Conservation (phyloP, 2,888 invertebrate genomes). For the Eupelmus urozonus region DNA sequence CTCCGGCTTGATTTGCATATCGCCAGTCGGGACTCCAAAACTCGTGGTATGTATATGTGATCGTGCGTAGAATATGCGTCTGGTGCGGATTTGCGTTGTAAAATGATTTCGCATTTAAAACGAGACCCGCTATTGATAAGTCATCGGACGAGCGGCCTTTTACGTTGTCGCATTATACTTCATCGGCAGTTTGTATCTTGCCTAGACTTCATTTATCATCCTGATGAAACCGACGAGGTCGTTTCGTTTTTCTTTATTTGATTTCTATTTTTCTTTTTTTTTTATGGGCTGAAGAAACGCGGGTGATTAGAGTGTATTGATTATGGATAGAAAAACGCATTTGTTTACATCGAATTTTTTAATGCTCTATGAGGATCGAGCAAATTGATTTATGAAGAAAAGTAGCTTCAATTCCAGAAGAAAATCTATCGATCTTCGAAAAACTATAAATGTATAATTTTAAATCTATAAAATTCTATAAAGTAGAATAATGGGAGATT, state of each 20-base stretch:
- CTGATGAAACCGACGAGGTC: constrained; percentile 1
- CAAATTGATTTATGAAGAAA: too few species aligned
- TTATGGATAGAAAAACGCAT: too few species aligned
- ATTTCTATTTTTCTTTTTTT: not conserved
- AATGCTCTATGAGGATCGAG: too few species aligned
- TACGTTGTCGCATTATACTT: constrained; percentile 39
- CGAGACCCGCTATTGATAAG: constrained; percentile 43
- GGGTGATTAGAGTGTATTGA: too few species aligned
- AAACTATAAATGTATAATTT: too few species aligned
- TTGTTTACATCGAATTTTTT: not conserved
- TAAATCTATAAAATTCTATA: too few species aligned
- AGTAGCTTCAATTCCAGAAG: too few species aligned
- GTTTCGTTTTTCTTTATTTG: constrained; percentile 19
- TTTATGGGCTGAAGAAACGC: not conserved
- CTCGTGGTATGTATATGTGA: not conserved
- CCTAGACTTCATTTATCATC: constrained; percentile 31
- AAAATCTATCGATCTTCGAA: too few species aligned
- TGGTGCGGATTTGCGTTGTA: constrained; percentile 16
- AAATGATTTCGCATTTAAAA: constrained; percentile 43
- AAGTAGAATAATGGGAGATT: too few species aligned
- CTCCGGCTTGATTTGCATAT: constrained; percentile 48
- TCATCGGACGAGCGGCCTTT: constrained; percentile 22
- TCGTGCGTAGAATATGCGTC: not conserved
- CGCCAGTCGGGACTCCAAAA: not conserved
- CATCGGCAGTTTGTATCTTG: constrained; percentile 6